Evolutionary conservation across 1,140 invertebrate genomes (phyloP).

Genomic region (Eupristina koningsbergeri): DNA sequence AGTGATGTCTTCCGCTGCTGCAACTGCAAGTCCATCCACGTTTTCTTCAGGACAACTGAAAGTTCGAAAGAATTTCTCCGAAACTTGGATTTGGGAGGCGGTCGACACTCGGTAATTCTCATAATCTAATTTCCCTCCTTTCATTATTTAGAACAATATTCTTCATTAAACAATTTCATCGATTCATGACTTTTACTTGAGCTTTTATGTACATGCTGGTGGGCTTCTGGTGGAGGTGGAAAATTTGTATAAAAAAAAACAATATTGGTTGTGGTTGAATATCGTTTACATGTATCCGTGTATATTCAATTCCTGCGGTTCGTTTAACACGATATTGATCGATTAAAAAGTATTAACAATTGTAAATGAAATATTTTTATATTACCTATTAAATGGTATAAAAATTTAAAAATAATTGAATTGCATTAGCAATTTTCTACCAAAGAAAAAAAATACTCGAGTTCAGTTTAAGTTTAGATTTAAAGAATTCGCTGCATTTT

Average conservation of each 20-base stretch:
- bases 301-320: neutral
- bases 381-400: neutral
- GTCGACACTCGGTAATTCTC: conserved; percentile 75
- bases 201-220: conserved; percentile 25
- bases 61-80: conserved; percentile 77
- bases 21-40: conserved; percentile 60
- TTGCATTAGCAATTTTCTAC: neutral
- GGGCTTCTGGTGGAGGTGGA: conserved; percentile 36
- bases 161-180: neutral
- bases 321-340: neutral
- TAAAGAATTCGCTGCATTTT: neutral
- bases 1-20: conserved; percentile 62
- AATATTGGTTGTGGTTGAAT: conserved; percentile 7
- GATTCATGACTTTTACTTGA: conserved; percentile 27
- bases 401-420: neutral
- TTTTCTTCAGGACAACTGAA: conserved; percentile 68
- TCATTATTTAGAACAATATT: conserved; percentile 13
- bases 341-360: conserved; percentile 7
- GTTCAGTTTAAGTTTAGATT: neutral
- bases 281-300: neutral
- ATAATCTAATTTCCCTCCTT: conserved; percentile 50
- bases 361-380: neutral
- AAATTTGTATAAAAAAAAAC: neutral
- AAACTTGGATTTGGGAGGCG: conserved; percentile 79
- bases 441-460: neutral